Evolutionary conservation across 2,888 invertebrate genomes (phyloP), one percentile per base, ranked within the genome.

Genomic region (Trichogramma evanescens): DNA sequence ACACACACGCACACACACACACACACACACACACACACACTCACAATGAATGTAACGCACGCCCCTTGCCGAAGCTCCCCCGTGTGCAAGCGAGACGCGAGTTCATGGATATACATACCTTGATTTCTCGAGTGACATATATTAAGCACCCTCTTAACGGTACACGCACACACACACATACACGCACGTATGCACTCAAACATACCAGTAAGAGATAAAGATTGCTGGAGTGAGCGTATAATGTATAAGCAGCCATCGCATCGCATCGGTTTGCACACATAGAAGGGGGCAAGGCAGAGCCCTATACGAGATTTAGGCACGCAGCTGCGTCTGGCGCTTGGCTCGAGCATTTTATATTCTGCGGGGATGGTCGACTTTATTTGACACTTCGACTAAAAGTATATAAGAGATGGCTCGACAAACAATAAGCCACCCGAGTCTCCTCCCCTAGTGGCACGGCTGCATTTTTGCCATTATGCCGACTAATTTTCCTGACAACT

Each of bases 121-220:
- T 73, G 73, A 74, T 74, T 74, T 74, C 71, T 74, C 74, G 72
- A 75, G 75, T 74, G 77, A 76, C 73, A 69, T 72, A 26, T 26
- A 71, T 74, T 68, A 69, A 69, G 69, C 70, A 70, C 70, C 69
- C 71, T 68, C 67, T 63, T 63, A 58, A 59, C 26, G 26, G 26
- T 26, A 26, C 26, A 26, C 26, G 26, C 26, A 26, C 26, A 26
- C 26, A 26, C 26, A 26, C 26, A 26, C 26, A 26, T 26, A 26
- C 26, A 26, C 26, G 26, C 26, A 26, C 2, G 26, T 26, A 26
- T 26, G 26, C 26, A 26, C 26, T 26, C 26, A 26, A 26, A 26
- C 26, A 26, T 26, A 26, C 26, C 26, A 55, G 50, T 54, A 56
- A 54, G 44, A 7, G 46, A 46, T 40, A 50, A 26, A 54, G 41